Base-by-base conservation (phyloP, 2,888 invertebrate genomes). In the Octodonta nipae region DNA sequence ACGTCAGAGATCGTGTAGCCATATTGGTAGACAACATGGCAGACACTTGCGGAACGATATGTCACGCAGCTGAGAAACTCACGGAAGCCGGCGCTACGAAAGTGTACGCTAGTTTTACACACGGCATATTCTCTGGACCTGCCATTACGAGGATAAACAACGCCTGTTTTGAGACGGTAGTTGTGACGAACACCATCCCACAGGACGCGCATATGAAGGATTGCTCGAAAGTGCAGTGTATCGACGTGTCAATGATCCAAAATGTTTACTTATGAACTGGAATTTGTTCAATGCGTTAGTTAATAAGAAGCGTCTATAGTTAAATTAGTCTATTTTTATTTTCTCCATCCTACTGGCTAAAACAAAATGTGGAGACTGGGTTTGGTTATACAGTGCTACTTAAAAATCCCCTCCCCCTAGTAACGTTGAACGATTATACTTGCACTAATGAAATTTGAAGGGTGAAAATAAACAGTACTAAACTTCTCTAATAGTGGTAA, bases 191-290 rank as follows among this genome's bases (percentile, higher is more conserved):
- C 59, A 92, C 92, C 26, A 91, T 93, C 52, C 92, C 93, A 8
- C 93, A 93, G 56, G 89, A 91, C 50, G 78, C 78, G 51, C 87
- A 91, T 58, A 91, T 91, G 87, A 83, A 84, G 54, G 79, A 83
- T 45, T 89, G 89, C 47, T 75, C 81, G 5, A 92, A 82, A 65
- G 78, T 87, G 46, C 78, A 81, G 71, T 91, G 91, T 61, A 95
- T 98, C 63, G 96, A 98, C 65, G 92, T 98, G 15, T 96, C 96
- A 2, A 93, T 95, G 91, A 96, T 98, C n/a, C n/a, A n/a, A n/a
- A n/a, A n/a, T n/a, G n/a, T n/a, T n/a, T n/a, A n/a, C n/a, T n/a
- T n/a, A n/a, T n/a, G n/a, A n/a, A n/a, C n/a, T n/a, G n/a, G n/a
- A n/a, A n/a, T n/a, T n/a, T n/a, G n/a, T n/a, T n/a, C n/a, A n/a